Evolutionary conservation across 2,113 vertebrate genomes (phyloP), one percentile per base, ranked within the genome.

Genomic region (Nesogale talazaci): DNA sequence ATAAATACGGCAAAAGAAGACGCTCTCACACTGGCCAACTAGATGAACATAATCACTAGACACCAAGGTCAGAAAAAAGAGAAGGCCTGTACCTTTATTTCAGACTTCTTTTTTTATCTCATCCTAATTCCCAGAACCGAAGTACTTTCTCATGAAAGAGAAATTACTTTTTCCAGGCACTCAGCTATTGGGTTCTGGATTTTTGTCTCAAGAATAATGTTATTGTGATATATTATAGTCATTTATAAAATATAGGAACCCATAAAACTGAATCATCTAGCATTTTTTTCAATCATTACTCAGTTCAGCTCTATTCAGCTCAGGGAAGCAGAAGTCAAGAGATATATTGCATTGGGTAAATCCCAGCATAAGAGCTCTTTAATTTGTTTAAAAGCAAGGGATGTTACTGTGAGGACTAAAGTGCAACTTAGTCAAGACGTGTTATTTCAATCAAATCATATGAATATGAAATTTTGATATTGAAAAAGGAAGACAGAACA

Each of bases 1-100:
- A 92, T 96, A 96, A 96, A 96, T 94, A 87, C 59, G 74, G 81
- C 86, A 95, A 65, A 70, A 22, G 75, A 92, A 89, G 67, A 86
- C 90, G 19, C 31, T 67, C 36, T 72, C 27, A 92, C 46, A 7
- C 31, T 91, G 63, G 16, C 81, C 88, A 80, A 77, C 3, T 17
- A 65, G 90, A 52, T 78, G 52, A 82, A 56, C 80, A 1, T 69
- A 89, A 72, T 88, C 42, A 78, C 4, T 16, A 40, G 16, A n/a
- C 89, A 17, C 25, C 25, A 94, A 95, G n/a, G 27, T 92, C 78
- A 84, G 31, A 25, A 31, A 89, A 86, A 65, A 36, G 29, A 79
- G 6, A 1, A 7, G 40, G 2, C 6, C 34, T n/a, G 0, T 63
- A 1, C 5, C 42, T 86, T 90, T 82, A 59, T 78, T 92, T 81